phyloP scores from a whole-genome alignment of 2,888 invertebrate species.

The Rhopalosiphum nymphaeae region DNA sequence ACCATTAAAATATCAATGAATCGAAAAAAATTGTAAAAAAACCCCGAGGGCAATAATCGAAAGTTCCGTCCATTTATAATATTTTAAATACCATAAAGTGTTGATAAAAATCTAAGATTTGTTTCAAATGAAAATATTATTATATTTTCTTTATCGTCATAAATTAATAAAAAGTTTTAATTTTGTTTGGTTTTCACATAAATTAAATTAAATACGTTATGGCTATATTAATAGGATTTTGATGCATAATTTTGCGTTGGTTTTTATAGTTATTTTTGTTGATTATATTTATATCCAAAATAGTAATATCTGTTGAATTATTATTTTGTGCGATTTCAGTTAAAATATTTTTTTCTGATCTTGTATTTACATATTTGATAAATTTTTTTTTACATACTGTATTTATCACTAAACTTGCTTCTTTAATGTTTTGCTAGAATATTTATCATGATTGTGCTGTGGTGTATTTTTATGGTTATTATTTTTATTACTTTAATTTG shows the following conservation, averaged over 20 bases:
- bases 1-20: background rate
- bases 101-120: background rate
- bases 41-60: background rate
- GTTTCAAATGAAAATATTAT: background rate
- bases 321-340: constrained; percentile 73
- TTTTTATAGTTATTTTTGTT: no score
- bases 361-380: background rate
- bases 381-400: background rate
- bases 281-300: no score
- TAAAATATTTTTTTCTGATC: background rate
- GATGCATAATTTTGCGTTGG: background rate
- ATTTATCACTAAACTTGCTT: background rate
- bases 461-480: background rate
- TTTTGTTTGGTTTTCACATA: background rate
- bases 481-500: background rate
- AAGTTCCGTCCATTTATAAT: background rate
- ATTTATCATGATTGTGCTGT: background rate
- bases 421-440: background rate
- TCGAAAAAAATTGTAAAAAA: no score
- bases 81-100: background rate
- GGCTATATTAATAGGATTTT: background rate
- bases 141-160: background rate
- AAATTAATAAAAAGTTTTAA: constrained; percentile 68
- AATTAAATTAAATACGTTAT: background rate
- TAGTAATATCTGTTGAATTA: no score